Conservation (phyloP, 2,797 vertebrate genomes). For the Cyprinodon diabolis region DNA sequence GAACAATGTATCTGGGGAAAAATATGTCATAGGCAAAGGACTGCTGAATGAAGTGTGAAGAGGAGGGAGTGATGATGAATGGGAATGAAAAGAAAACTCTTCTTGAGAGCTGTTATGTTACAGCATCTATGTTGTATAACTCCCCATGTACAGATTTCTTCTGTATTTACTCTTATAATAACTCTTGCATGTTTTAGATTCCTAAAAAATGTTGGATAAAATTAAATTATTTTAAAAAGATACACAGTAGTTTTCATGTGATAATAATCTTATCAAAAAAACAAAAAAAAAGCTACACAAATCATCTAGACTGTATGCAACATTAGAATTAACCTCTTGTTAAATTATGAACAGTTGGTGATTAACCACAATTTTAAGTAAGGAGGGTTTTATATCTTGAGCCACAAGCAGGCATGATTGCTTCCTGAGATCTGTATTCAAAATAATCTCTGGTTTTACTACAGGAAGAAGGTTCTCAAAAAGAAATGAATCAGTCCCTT, state of each 20-base stretch:
- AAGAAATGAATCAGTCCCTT: too few species aligned
- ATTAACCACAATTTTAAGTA: neutral
- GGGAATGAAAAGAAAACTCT: slow-evolving; percentile 13
- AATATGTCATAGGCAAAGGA: neutral
- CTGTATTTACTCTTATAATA: neutral
- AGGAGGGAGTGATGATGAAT: slow-evolving; percentile 1
- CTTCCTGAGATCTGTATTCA: too few species aligned
- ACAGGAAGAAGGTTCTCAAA: neutral
- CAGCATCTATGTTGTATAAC: neutral
- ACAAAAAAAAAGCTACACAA: too few species aligned
- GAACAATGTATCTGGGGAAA: slow-evolving; percentile 4
- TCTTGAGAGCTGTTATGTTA: slow-evolving; percentile 1
- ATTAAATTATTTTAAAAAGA: neutral
- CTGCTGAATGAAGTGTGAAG: slow-evolving; percentile 9
- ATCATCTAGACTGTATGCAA: too few species aligned
- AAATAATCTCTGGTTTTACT: neutral
- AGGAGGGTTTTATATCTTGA: neutral
- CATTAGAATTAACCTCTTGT: neutral
- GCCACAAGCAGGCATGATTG: too few species aligned
- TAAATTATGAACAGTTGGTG: neutral
- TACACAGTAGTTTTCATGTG: too few species aligned
- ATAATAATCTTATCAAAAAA: too few species aligned
- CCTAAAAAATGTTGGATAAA: neutral
- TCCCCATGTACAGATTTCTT: neutral
- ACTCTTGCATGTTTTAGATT: neutral